These are phyloP conservation scores for Drosophila lowei DNA, from an alignment of 1,140 invertebrate species.

Conservation along the genomic window DNA sequence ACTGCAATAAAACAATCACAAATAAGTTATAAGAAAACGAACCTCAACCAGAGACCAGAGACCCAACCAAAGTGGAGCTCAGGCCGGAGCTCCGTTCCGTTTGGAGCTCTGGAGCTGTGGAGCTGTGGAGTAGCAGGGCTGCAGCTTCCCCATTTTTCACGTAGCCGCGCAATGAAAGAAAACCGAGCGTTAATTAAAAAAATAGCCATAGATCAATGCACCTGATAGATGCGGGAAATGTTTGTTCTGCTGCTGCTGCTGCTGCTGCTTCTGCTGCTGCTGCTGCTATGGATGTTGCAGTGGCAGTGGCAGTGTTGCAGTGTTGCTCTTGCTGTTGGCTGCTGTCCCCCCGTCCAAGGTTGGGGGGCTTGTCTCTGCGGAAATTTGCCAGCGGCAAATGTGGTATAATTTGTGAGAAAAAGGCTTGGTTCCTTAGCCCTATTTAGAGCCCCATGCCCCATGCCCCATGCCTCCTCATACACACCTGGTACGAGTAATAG, in stretches of 20 bases:
- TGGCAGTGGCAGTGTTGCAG: slow-evolving; percentile 12
- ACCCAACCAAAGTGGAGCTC: slow-evolving; percentile 25
- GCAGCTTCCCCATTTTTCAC: slow-evolving; percentile 62
- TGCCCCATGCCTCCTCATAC: neutral
- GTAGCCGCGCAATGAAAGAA: slow-evolving; percentile 73
- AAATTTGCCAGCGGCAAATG: slow-evolving; percentile 58
- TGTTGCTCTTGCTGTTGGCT: slow-evolving; percentile 3
- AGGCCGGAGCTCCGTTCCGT: slow-evolving; percentile 2
- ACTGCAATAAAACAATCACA: slow-evolving; percentile 51
- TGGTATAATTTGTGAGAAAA: slow-evolving; percentile 66
- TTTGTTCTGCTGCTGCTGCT: slow-evolving; percentile 40
- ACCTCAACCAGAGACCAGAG: slow-evolving; percentile 11
- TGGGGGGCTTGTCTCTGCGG: neutral
- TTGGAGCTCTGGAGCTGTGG: too few relatives aligned
- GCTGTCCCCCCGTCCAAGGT: slow-evolving; percentile 1
- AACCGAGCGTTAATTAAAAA: slow-evolving; percentile 80
- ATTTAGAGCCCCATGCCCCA: slow-evolving; percentile 37
- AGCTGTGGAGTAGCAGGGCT: neutral
- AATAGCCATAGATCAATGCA: slow-evolving; percentile 81
- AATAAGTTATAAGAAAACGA: slow-evolving; percentile 52
- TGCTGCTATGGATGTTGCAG: slow-evolving; percentile 25
- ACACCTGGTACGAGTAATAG: too few relatives aligned
- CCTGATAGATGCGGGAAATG: slow-evolving; percentile 72
- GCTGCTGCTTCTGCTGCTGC: slow-evolving; percentile 10
- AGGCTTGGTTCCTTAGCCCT: slow-evolving; percentile 49